phyloP scores from a whole-genome alignment of 2,888 invertebrate genomes.

The Tenthredo mesomela region DNA sequence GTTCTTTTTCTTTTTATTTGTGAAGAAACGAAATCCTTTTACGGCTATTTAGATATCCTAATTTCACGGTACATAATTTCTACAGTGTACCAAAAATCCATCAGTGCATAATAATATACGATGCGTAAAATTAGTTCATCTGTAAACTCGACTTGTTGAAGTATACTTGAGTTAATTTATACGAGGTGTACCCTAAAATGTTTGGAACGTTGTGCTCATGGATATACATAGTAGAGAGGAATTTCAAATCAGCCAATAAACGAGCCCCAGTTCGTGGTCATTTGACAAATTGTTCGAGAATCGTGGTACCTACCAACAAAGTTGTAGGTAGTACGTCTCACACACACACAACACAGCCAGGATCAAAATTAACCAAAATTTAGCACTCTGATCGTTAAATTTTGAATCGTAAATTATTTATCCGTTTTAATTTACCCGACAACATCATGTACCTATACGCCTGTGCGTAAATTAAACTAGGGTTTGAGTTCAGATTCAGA shows the following conservation, averaged over 20 bases:
- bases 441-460: not conserved
- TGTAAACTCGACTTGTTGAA: not conserved
- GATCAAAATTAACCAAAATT: not conserved
- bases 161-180: not conserved
- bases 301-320: not conserved
- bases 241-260: conserved; percentile 18
- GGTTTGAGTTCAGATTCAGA: not conserved
- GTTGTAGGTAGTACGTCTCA: not conserved
- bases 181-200: not conserved
- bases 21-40: not conserved
- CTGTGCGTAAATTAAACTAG: not conserved
- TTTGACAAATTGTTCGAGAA: not conserved
- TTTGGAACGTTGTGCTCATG: not conserved
- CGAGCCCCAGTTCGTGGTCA: not conserved
- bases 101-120: not conserved
- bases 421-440: not conserved
- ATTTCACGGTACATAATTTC: not conserved
- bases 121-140: conserved; percentile 4
- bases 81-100: not conserved
- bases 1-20: not conserved
- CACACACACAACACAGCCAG: not conserved
- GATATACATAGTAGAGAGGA: not conserved
- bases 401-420: not conserved
- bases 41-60: not conserved
- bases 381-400: not conserved